These are phyloP conservation scores for Ovibos moschatus DNA, from an alignment of 2,113 vertebrate genomes.

Conservation along the genomic window DNA sequence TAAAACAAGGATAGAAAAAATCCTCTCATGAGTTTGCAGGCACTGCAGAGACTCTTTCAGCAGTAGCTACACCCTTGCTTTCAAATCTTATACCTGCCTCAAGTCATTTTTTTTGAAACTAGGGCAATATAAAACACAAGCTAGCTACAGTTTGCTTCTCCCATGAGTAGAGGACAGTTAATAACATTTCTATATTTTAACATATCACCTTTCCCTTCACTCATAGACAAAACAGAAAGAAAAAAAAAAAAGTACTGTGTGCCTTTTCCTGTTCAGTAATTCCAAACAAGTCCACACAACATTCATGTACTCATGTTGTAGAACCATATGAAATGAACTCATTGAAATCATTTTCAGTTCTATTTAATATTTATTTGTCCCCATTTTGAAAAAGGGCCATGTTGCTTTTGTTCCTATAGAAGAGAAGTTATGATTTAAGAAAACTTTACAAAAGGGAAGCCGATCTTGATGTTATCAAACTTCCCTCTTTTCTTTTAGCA, in stretches of 20 bases:
- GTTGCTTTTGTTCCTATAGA: constrained; percentile 75
- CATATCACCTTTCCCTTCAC: constrained; percentile 54
- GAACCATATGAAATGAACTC: constrained; percentile 34
- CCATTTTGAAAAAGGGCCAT: constrained; percentile 51
- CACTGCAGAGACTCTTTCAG: constrained; percentile 17
- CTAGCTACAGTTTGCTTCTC: constrained; percentile 31
- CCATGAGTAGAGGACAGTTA: constrained; percentile 10
- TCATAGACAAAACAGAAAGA: constrained; percentile 29
- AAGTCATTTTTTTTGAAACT: constrained; percentile 29
- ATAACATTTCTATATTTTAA: constrained; percentile 49
- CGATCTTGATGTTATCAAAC: constrained; percentile 79
- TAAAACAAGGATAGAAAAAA: constrained; percentile 3
- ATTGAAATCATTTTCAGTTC: constrained; percentile 45
- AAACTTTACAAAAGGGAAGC: constrained; percentile 78
- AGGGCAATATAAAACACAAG: constrained; percentile 30
- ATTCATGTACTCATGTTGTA: constrained; percentile 13
- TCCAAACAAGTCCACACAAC: constrained; percentile 37
- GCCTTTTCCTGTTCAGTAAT: constrained; percentile 50
- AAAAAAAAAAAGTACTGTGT: neutral
- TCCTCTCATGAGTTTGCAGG: neutral
- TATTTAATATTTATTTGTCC: constrained; percentile 35
- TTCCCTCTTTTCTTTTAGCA: constrained; percentile 82
- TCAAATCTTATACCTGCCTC: neutral
- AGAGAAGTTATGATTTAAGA: constrained; percentile 78
- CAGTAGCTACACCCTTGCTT: neutral